These are phyloP conservation scores for Beaufortia kweichowensis DNA, from an alignment of 2,113 vertebrate species.

Conservation along the genomic window DNA sequence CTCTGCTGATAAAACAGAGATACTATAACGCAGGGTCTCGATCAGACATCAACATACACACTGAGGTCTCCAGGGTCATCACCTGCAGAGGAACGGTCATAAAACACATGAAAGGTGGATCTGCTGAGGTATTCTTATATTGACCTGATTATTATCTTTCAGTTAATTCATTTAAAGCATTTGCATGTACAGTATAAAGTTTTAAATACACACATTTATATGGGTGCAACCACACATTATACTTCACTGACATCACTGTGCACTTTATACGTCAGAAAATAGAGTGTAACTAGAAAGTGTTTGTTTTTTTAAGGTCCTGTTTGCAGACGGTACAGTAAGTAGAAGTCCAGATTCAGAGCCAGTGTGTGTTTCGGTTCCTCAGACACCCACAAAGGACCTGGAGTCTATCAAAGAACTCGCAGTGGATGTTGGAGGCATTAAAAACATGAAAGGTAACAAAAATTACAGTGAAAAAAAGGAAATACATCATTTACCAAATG, in stretches of 20 bases:
- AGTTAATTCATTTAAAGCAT: no score
- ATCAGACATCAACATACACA: conserved; percentile 58
- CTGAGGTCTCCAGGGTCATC: conserved; percentile 81
- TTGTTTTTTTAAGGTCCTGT: conserved; percentile 78
- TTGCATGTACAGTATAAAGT: no score
- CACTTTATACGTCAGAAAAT: no score
- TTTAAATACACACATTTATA: no score
- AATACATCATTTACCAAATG: background rate
- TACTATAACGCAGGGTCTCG: conserved; percentile 67
- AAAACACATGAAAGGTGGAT: conserved; percentile 82
- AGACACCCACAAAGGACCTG: background rate
- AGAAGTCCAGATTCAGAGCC: conserved; percentile 80
- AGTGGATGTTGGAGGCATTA: conserved; percentile 52
- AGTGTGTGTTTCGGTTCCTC: conserved; percentile 60
- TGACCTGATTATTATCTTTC: no score
- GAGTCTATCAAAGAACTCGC: conserved; percentile 50
- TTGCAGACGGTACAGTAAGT: conserved; percentile 86
- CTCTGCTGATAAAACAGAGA: conserved; percentile 80
- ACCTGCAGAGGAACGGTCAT: conserved; percentile 85
- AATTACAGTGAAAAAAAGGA: background rate
- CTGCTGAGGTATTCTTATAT: conserved; percentile 78
- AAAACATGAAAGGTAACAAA: conserved; percentile 73
- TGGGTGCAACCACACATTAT: no score
- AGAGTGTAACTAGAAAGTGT: background rate
- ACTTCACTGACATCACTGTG: no score